Conservation (phyloP, 2,113 vertebrate genomes). For the Candoia aspera region DNA sequence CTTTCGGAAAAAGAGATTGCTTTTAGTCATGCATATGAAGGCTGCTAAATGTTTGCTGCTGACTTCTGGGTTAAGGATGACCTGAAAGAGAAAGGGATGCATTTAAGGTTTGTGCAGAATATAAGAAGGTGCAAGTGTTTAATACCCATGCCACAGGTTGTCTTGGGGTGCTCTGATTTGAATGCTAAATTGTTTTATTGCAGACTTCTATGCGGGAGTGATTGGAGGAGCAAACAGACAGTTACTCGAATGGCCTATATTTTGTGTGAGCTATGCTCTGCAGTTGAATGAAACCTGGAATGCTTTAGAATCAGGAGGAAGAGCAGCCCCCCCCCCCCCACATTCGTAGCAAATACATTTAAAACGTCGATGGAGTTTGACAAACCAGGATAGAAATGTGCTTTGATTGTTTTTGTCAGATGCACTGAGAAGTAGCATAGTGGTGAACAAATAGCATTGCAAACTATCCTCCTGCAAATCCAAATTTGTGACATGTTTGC, state of each 20-base stretch:
- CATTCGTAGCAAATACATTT: conserved; percentile 10
- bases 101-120: not conserved
- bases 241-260: not conserved
- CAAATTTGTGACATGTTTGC: too few relatives aligned
- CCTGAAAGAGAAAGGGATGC: not conserved
- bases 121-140: not conserved
- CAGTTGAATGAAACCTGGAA: not conserved
- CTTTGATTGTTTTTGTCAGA: not conserved
- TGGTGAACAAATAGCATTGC: not conserved
- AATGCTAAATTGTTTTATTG: conserved; percentile 5
- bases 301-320: not conserved
- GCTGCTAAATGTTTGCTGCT: not conserved
- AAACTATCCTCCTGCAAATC: too few relatives aligned
- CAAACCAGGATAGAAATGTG: not conserved
- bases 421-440: fast-evolving
- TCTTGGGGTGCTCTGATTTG: not conserved
- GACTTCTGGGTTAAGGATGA: not conserved
- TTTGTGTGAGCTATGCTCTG: not conserved
- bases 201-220: not conserved
- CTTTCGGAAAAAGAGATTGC: not conserved
- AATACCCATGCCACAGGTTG: not conserved
- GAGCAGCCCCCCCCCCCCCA: conserved; percentile 5
- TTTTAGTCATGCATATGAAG: not conserved
- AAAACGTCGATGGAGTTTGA: fast-evolving
- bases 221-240: not conserved